Evolutionary conservation across 2,888 invertebrate genomes (phyloP), one percentile per base, ranked within the genome.

Genomic region (Entomobrya proxima): DNA sequence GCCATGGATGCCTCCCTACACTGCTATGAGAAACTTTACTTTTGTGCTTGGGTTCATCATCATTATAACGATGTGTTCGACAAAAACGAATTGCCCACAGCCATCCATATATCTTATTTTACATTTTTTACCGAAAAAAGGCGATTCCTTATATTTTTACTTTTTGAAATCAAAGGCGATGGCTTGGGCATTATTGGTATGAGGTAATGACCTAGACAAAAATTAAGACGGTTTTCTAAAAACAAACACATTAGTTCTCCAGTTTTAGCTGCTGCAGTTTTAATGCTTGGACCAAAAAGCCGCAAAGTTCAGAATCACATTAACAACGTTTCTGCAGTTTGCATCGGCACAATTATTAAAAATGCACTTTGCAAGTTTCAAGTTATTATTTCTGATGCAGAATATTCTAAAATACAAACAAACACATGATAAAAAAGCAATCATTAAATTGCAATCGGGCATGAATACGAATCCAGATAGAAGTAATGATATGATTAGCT

Each of bases 41-140:
- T 40, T 35, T 32, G 18, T 27, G 37, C 18, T 37, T n/a, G 32
- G 52, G n/a, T 15, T 40, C 44, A 50, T 32, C 50, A n/a, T 44
- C 44, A n/a, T 67, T 5, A 13, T 67, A 67, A 40, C 24, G 67
- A 21, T 44, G 50, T 58, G 21, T 61, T 83, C 75, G 83, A 77
- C 83, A 83, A 30, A 72, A 84, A 84, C 72, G 78, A 85, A 78
- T 79, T 78, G 78, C 85, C 52, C 37, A 74, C 78, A 85, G 78
- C 32, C 55, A 50, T n/a, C 40, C 84, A 77, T 84, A 77, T 58
- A 47, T 58, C 72, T 44, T 61, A 50, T 64, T 64, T 69, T 61
- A n/a, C 72, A 18, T 37, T 74, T 67, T 76, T 76, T 35, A 44
- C 47, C 2, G 32, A 52, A 7, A 0, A 67, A n/a, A n/a, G 44